A percentile compares a stretch with the other conserved stretches of the same genome.
Evolutionary conservation across 2,113 vertebrate genomes (phyloP).

Genomic region (Phocoena sinus): DNA sequence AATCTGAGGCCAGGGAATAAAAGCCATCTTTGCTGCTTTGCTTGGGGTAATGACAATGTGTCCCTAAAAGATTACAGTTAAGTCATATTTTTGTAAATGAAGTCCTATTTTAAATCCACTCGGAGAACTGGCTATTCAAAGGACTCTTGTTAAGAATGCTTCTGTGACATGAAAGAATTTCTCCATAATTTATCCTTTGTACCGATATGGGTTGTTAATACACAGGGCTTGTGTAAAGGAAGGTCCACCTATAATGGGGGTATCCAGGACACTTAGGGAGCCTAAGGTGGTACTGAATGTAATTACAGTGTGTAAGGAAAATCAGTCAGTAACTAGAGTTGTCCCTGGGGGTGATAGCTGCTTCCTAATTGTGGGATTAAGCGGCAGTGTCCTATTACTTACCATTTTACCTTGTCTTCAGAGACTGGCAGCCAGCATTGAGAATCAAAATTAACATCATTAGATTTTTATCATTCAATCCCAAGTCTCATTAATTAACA

Average conservation of each 20-base stretch:
- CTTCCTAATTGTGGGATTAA: slow-evolving; percentile 60
- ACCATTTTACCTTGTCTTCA: slow-evolving; percentile 57
- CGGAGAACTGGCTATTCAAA: slow-evolving; percentile 40
- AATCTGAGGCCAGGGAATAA: not conserved
- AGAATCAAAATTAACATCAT: slow-evolving; percentile 60
- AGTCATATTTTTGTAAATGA: slow-evolving; percentile 3
- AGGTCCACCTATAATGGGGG: not conserved
- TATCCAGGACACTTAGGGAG: not conserved
- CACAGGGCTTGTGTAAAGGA: not conserved
- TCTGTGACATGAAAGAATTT: slow-evolving; percentile 22
- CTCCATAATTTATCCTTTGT: slow-evolving; percentile 28
- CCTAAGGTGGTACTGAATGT: slow-evolving; percentile 10
- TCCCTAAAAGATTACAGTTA: slow-evolving; percentile 23
- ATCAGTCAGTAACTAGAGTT: slow-evolving; percentile 51
- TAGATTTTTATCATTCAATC: slow-evolving; percentile 61
- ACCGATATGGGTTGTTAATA: slow-evolving; percentile 25
- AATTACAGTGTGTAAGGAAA: slow-evolving; percentile 44
- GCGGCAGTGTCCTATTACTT: slow-evolving; percentile 39
- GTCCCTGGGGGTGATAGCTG: slow-evolving; percentile 34
- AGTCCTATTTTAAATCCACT: slow-evolving; percentile 14
- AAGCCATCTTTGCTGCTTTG: slow-evolving; percentile 10
- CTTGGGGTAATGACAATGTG: not conserved
- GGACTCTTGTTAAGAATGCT: slow-evolving; percentile 34
- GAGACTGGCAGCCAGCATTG: slow-evolving; percentile 49
- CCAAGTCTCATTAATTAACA: slow-evolving; percentile 64